Base-by-base conservation (phyloP, 1,140 invertebrate species). In the Mylabris phalerata region DNA sequence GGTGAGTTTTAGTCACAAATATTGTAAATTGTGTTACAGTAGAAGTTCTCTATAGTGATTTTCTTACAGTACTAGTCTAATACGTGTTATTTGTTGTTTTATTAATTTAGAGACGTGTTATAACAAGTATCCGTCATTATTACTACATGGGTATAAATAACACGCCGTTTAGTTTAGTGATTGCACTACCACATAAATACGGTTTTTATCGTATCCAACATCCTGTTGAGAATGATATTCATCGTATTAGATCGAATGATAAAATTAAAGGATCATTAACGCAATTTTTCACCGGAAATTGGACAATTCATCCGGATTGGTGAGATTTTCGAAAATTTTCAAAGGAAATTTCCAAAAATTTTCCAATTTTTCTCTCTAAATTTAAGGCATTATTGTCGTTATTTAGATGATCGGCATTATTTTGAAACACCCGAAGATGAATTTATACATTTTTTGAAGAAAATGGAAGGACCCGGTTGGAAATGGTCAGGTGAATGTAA, bases 221-320 rank as follows among this genome's bases (percentile, higher is more conserved):
- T 48, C 80, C 84, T n/a, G 78, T 78, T 13, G 83, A 80, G 38
- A 79, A 84, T 60, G 84, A 86, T 64, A 84, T 85, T 50, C 84
- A 84, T 70, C 79, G 80, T 72, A 81, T 73, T 70, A 77, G 74
- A 72, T 76, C 67, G 57, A 80, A 71, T 79, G 83, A 79, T 73
- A 83, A 77, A 75, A 81, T 78, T 67, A 62, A 65, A 50, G 55
- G 57, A 48, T 50, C 59, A 6, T 75, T 85, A 64, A 73, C 81
- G 73, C 77, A 85, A 70, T 85, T 83, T 73, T 89, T 90, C 72
- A 77, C 78, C 64, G 83, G 79, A 55, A 86, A 90, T 67, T 95
- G 92, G 92, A 89, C 84, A 72, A 84, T 96, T 40, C 92, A 96
- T 79, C 92, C 92, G 45, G 84, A 93, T 66, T 95, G 92, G 92